Conservation (phyloP, 2,113 vertebrate genomes). For the Morone saxatilis region DNA sequence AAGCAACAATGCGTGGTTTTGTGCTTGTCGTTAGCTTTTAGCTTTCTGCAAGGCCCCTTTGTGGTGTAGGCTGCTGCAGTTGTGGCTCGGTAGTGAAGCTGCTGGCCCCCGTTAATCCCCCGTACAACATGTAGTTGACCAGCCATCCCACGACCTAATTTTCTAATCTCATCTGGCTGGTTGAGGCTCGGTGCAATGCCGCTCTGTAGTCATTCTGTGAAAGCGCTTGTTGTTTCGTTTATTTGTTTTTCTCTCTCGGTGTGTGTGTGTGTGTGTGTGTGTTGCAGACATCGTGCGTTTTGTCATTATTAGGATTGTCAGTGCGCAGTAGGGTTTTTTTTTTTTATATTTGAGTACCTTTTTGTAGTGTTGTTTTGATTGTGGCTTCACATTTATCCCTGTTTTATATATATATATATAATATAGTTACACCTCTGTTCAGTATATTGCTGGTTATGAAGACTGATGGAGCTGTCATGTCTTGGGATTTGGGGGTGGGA, state of each 20-base stretch:
- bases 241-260: not conserved
- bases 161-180: slow-evolving; percentile 78
- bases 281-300: not conserved
- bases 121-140: slow-evolving; percentile 74
- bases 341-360: not conserved
- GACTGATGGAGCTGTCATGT: not conserved
- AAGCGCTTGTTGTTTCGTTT: not conserved
- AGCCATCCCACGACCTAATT: slow-evolving; percentile 83
- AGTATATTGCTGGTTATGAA: not conserved
- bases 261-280: not conserved
- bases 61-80: slow-evolving; percentile 53
- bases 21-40: slow-evolving; percentile 9
- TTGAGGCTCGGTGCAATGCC: slow-evolving; percentile 44
- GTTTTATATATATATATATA: too few relatives aligned
- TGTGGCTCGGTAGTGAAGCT: slow-evolving; percentile 38
- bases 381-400: not conserved
- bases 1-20: not conserved
- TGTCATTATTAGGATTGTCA: not conserved
- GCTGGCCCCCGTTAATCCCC: slow-evolving; percentile 77
- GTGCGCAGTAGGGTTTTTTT: not conserved
- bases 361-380: slow-evolving; percentile 2
- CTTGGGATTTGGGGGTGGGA: not conserved
- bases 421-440: not conserved
- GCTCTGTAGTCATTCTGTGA: not conserved
- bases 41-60: slow-evolving; percentile 34